Evolutionary conservation across 2,113 vertebrate genomes (phyloP).

Genomic region (Odocoileus hemionus): DNA sequence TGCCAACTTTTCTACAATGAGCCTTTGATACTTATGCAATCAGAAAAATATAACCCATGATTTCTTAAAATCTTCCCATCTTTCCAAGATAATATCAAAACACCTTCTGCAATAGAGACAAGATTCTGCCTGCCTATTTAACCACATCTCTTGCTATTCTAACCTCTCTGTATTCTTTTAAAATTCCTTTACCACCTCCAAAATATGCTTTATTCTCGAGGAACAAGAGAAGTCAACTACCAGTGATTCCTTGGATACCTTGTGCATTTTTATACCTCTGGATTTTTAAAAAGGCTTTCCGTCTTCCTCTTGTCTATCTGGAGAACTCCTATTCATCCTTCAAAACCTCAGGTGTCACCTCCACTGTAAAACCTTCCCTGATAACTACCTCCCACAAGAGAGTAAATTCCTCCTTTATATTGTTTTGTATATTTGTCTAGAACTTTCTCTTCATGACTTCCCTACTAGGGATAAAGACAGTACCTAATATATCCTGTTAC

Average conservation of each 20-base stretch:
- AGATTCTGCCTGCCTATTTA: not conserved
- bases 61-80: not conserved
- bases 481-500: not conserved
- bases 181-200: not conserved
- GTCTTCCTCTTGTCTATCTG: not conserved
- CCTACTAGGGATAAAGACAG: not conserved
- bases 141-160: not conserved
- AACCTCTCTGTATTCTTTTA: not conserved
- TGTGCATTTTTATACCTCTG: not conserved
- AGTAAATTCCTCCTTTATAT: not conserved
- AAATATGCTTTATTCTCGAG: not conserved
- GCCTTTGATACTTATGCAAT: not conserved
- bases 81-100: constrained; percentile 4
- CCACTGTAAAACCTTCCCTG: not conserved
- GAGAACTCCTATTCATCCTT: not conserved
- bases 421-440: not conserved
- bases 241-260: not conserved
- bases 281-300: not conserved
- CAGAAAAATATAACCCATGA: not conserved
- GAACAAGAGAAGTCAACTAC: not conserved
- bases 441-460: not conserved
- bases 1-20: not conserved
- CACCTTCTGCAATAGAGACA: not conserved
- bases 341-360: not conserved
- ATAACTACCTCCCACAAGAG: not conserved